Evolutionary conservation across 1,140 invertebrate genomes (phyloP).

Genomic region (Acromyrmex echinatior): DNA sequence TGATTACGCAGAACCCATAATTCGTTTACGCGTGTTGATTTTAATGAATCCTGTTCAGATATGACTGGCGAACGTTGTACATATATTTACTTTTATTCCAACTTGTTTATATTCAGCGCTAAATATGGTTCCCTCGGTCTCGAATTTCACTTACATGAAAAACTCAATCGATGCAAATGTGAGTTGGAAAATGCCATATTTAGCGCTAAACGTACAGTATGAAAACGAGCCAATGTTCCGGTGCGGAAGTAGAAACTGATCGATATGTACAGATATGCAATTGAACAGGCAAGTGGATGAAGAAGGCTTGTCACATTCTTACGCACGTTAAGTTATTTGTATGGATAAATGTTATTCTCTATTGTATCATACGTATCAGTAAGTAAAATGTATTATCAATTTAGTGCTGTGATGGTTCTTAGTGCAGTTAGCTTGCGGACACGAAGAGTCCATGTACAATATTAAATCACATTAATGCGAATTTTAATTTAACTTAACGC

Average conservation of each 20-base stretch:
- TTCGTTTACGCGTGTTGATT: slow-evolving; percentile 31
- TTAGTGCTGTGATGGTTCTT: slow-evolving; percentile 65
- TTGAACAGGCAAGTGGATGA: slow-evolving; percentile 62
- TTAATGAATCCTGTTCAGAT: slow-evolving; percentile 30
- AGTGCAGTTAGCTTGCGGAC: slow-evolving; percentile 40
- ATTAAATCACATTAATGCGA: slow-evolving; percentile 49
- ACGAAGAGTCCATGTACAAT: slow-evolving; percentile 51
- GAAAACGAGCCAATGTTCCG: slow-evolving; percentile 27
- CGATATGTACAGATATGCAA: slow-evolving; percentile 51
- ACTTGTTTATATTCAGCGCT: slow-evolving; percentile 26
- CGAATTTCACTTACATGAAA: not conserved
- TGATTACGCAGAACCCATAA: not conserved
- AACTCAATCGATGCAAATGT: not conserved
- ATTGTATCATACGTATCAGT: slow-evolving; percentile 56
- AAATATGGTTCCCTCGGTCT: not conserved
- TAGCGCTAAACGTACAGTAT: slow-evolving; percentile 25
- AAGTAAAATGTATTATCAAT: slow-evolving; percentile 56
- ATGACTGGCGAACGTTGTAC: slow-evolving; percentile 27
- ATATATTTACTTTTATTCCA: slow-evolving; percentile 30
- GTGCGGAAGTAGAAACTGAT: slow-evolving; percentile 32
- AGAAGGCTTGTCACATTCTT: slow-evolving; percentile 57
- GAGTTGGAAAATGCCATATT: slow-evolving; percentile 8
- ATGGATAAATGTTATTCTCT: slow-evolving; percentile 49
- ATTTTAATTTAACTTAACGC: slow-evolving; percentile 22
- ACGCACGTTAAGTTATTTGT: slow-evolving; percentile 60